phyloP scores from a whole-genome alignment of 2,113 vertebrate genomes.

The Zosterops borbonicus region DNA sequence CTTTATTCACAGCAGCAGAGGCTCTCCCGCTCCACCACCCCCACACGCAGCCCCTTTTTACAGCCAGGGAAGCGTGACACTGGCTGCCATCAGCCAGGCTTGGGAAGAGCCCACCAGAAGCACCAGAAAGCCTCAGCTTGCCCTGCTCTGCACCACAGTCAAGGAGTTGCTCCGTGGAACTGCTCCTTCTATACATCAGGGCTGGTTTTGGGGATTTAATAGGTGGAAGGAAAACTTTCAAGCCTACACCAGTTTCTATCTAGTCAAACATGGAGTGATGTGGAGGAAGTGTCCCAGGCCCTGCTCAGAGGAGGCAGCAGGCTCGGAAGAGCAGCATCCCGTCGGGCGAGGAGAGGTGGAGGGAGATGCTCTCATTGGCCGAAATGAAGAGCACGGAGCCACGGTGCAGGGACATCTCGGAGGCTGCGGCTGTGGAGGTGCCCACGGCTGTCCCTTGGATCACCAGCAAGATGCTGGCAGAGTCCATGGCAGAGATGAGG shows the following conservation, averaged over 20 bases:
- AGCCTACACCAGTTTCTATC: constrained; percentile 8
- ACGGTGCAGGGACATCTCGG: constrained; percentile 74
- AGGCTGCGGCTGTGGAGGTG: constrained; percentile 69
- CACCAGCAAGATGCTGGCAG: constrained; percentile 91
- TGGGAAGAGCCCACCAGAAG: neutral
- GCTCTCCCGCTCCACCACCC: neutral
- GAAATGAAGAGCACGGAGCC: constrained; percentile 91
- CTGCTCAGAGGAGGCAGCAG: constrained; percentile 85
- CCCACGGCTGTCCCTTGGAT: constrained; percentile 82
- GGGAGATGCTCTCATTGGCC: constrained; percentile 84
- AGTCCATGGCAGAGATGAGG: constrained; percentile 82
- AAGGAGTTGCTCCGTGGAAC: fast-evolving
- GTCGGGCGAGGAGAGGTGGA: constrained; percentile 69
- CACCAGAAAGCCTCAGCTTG: neutral
- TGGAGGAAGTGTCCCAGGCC: neutral
- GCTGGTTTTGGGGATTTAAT: neutral
- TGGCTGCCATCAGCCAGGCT: neutral
- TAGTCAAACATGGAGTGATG: neutral
- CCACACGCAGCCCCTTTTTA: neutral
- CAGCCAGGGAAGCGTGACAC: neutral
- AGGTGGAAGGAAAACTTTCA: neutral
- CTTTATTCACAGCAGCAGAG: constrained; percentile 5
- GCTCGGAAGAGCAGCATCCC: constrained; percentile 91
- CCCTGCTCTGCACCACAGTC: fast-evolving
- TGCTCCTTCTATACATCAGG: neutral